Conservation (phyloP, 1,140 invertebrate species). For the Octopus sinensis region DNA sequence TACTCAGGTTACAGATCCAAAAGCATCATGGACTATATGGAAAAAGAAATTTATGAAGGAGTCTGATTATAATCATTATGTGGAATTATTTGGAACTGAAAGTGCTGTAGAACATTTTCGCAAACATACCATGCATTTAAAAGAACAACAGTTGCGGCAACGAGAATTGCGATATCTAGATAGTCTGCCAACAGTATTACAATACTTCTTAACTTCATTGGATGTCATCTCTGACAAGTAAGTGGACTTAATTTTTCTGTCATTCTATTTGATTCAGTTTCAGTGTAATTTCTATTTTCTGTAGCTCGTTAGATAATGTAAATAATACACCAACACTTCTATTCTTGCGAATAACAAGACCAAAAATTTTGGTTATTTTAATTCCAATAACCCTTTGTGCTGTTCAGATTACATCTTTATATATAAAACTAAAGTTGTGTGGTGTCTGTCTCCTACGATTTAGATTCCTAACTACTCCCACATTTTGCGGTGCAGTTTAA, state of each 20-base stretch:
- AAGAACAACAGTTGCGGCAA: slow-evolving; percentile 79
- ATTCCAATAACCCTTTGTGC: too few relatives aligned
- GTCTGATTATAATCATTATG: slow-evolving; percentile 85
- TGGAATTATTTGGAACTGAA: slow-evolving; percentile 85
- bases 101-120: slow-evolving; percentile 77
- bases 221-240: slow-evolving; percentile 73
- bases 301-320: too few relatives aligned
- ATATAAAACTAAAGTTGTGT: too few relatives aligned
- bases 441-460: too few relatives aligned
- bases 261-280: background rate
- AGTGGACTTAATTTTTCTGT: slow-evolving; percentile 32
- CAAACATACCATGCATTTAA: slow-evolving; percentile 78
- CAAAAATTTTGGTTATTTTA: too few relatives aligned
- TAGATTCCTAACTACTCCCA: too few relatives aligned
- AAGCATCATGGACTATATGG: slow-evolving; percentile 80
- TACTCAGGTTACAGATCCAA: slow-evolving; percentile 69
- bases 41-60: slow-evolving; percentile 82
- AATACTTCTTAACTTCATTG: slow-evolving; percentile 79
- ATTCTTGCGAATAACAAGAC: too few relatives aligned
- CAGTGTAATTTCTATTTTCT: too few relatives aligned
- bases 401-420: too few relatives aligned
- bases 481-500: too few relatives aligned
- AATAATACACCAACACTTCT: too few relatives aligned
- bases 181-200: slow-evolving; percentile 74
- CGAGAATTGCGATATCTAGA: slow-evolving; percentile 79